Evolutionary conservation across 1,140 invertebrate species (phyloP), one percentile per base, ranked within the genome.

Genomic region (Dermatophagoides farinae): DNA sequence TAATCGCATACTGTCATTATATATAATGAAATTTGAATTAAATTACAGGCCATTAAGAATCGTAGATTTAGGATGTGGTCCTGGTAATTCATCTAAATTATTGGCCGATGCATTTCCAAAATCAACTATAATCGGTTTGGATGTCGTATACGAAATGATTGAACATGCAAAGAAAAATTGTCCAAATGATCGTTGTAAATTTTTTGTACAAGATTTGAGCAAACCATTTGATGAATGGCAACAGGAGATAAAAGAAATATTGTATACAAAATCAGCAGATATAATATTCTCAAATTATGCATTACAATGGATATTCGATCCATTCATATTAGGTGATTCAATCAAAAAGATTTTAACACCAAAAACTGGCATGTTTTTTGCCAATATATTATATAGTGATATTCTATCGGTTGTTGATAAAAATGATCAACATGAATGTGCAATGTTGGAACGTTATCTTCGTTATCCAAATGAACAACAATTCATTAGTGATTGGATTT

Each of bases 21-120:
- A 2, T 31, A 8, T 31, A 8, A 31, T 4, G 8, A 31, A 4
- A 31, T 31, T 50, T n/a, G n/a, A n/a, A n/a, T n/a, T n/a, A n/a
- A n/a, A n/a, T n/a, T n/a, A n/a, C 31, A 31, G 31, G 8, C 46
- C 46, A 23, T 23, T 47, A 23, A 18, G 31, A 1, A 37, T 61
- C 6, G 49, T 64, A 31, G 62, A 64, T 23, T n/a, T 64, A 1
- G 62, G 62, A 0, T 64, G 62, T 46, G 62, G 62, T 23, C 46
- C 62, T 11, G 62, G 62, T 0, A 60, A 60, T 39, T 59, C 62
- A 2, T 49, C 58, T 0, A 6, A 10, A 6, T 18, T 40, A 12
- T 44, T 57, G 14, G 12, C 53, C 20, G 53, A 40, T 8, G 1
- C 20, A 20, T 37, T 57, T 18, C 31, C 20, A 40, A 1, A 18